A percentile compares a stretch with the other conserved stretches of the same genome.
Evolutionary conservation across 2,113 vertebrate species (phyloP).

Genomic region (Bufo bufo): DNA sequence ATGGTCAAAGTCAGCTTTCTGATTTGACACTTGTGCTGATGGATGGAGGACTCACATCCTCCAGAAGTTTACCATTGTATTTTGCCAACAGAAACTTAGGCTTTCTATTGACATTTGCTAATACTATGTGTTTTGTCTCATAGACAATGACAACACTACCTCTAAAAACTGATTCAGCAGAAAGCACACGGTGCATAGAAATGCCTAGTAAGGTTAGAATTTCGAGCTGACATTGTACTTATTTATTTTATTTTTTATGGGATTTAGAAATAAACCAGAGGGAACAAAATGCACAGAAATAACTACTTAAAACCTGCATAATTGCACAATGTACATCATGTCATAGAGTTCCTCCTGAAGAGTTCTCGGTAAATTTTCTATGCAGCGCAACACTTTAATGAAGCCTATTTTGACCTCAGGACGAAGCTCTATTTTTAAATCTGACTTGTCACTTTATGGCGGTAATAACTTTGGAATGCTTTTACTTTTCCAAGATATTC

Average conservation of each 20-base stretch:
- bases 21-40: slow-evolving; percentile 38
- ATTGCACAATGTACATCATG: not conserved
- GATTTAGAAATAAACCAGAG: not conserved
- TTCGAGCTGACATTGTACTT: not conserved
- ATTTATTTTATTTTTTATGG: not conserved
- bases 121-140: slow-evolving; percentile 3
- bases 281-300: not conserved
- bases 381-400: not conserved
- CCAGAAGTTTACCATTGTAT: slow-evolving; percentile 17
- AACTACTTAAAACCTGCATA: not conserved
- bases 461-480: too few relatives aligned
- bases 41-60: slow-evolving; percentile 31
- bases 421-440: too few relatives aligned
- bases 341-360: not conserved
- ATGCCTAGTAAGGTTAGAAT: not conserved
- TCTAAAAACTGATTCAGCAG: not conserved
- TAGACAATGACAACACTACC: slow-evolving; percentile 10
- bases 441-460: too few relatives aligned
- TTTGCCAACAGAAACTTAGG: slow-evolving; percentile 23
- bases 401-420: too few relatives aligned
- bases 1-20: slow-evolving; percentile 43
- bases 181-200: not conserved
- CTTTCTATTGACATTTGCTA: slow-evolving; percentile 24
- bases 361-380: not conserved
- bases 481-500: too few relatives aligned